Percentiles rank a stretch among this genome's conserved stretches.
Conservation (phyloP, 2,113 vertebrate species). For the Ptyas mucosa region DNA sequence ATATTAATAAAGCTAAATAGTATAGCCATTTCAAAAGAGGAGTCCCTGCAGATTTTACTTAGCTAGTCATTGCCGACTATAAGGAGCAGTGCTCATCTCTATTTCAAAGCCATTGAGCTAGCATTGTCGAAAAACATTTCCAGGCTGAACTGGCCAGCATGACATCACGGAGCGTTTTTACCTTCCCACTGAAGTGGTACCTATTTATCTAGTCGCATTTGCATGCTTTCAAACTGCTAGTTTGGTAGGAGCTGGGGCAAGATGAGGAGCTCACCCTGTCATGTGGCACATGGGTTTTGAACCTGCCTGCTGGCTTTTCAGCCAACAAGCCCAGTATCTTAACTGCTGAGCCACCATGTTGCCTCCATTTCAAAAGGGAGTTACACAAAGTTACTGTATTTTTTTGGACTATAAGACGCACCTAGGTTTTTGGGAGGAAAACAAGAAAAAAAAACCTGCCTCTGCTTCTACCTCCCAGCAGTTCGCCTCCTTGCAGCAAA, state of each 20-base stretch:
- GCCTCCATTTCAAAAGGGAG: not conserved
- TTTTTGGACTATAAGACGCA: too few species aligned
- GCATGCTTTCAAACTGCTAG: not conserved
- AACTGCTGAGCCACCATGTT: not conserved
- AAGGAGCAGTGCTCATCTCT: not conserved
- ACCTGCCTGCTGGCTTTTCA: not conserved
- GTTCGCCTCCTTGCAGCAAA: too few species aligned
- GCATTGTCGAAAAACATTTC: not conserved
- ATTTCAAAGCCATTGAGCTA: not conserved
- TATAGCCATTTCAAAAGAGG: not conserved
- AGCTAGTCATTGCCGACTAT: not conserved
- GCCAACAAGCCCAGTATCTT: not conserved
- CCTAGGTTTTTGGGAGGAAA: too few species aligned
- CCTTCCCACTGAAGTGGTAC: not conserved
- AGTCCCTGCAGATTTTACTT: not conserved
- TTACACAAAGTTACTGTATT: not conserved
- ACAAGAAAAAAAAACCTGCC: too few species aligned
- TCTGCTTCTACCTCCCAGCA: too few species aligned
- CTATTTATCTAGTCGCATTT: not conserved
- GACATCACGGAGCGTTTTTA: not conserved
- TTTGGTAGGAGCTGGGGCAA: not conserved
- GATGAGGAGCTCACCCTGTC: not conserved
- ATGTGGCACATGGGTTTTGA: not conserved
- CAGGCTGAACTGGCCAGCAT: not conserved
- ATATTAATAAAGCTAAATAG: not conserved